Evolutionary conservation across 2,888 invertebrate genomes (phyloP), one percentile per base, ranked within the genome.

Genomic region (Latrodectus elegans): DNA sequence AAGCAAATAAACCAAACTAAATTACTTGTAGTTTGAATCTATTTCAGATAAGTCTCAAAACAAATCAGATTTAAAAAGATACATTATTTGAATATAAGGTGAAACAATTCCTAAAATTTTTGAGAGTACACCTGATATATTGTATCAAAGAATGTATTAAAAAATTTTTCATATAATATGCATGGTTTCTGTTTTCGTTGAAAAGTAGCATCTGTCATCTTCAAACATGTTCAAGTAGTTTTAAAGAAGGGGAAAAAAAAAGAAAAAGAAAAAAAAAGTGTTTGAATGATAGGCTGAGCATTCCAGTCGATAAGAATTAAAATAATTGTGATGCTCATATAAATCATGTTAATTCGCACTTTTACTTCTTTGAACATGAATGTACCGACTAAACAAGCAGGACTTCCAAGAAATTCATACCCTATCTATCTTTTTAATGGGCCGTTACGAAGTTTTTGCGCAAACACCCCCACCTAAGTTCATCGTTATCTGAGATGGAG

Each of bases 321-420:
- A 38, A 38, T 60, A 60, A 60, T 60, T 60, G 60, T 60, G 14
- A 60, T n/a, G 14, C 60, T n/a, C 60, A 15, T 60, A 60, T 60
- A 60, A 60, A 60, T 60, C 60, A 60, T 60, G 60, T 60, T n/a
- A 60, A 60, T 60, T 60, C n/a, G 60, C 60, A 60, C 60, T 60
- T 60, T 60, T 38, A 38, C 38, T 38, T 38, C 38, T 38, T 38
- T 38, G 38, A 38, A 38, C 38, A 38, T 6, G 60, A 60, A n/a
- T n/a, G 60, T 11, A 60, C 38, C 38, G 38, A 38, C 38, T 38
- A 38, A 38, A 38, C 38, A 38, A 38, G 38, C 38, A 1, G 38
- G n/a, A 60, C 60, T 60, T n/a, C 60, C 12, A 15, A 12, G 60
- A 60, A 60, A 60, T 60, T 10, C 60, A 15, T 60, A 60, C 60